Evolutionary conservation across 2,888 invertebrate genomes (phyloP), one percentile per base, ranked within the genome.

Genomic region (Mactromeris polynyma): DNA sequence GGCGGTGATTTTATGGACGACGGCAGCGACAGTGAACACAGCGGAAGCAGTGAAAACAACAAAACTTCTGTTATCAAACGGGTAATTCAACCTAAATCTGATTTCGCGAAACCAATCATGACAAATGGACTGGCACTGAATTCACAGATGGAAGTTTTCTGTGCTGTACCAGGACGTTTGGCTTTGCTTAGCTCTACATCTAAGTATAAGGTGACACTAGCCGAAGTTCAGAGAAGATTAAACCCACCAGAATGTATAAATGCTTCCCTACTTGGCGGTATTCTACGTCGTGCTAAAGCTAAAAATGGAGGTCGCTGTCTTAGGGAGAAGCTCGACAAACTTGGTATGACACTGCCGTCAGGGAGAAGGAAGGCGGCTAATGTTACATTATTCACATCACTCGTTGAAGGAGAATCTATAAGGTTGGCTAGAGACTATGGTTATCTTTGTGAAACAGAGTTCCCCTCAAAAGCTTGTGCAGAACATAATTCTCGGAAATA

Each of bases 181-280:
- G 99, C 99, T 87, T 98, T 99, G 91, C 98, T 99, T 94, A 99
- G 99, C 94, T 99, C 99, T 95, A 99, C 99, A 95, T 99, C 99
- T 97, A 99, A 99, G 98, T 99, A 99, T 98, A 99, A 99, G 97
- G 99, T 99, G 95, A 99, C 99, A 78, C 99, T 99, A 90, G 99
- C 99, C 17, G 99, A 99, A 97, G 99, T 99, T 90, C 99, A 99
- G 97, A 97, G 99, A 96, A 97, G 99, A 94, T 97, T 99, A 92
- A 99, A 99, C 82, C 99, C 99, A 64, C 99, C 99, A 0, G 99
- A 99, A 97, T 99, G 99, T 97, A 97, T 99, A 94, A 99, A 99
- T 97, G 99, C 99, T 36, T 99, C 99, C 58, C 97, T 99, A 82
- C 97, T 99, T 64, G 99, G 99, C 69, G 99, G 99, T 85, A 99